Percentiles rank a stretch among this genome's conserved stretches.
Evolutionary conservation across 2,888 invertebrate species (phyloP).

Genomic region (Xylota segnis): DNA sequence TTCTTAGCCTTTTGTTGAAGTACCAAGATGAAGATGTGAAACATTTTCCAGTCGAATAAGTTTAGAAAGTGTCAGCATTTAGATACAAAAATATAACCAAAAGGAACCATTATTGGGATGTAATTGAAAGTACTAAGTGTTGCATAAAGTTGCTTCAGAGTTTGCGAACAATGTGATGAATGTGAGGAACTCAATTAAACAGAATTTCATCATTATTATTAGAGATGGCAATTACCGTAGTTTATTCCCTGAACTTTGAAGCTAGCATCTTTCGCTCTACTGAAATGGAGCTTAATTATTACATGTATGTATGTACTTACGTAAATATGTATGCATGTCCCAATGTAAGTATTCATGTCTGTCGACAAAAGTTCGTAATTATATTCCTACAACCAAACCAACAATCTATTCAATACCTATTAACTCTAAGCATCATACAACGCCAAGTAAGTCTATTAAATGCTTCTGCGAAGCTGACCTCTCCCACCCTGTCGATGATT

Average conservation of each 20-base stretch:
- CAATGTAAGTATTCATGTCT: too few relatives aligned
- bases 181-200: constrained; percentile 43
- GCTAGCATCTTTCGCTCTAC: background rate
- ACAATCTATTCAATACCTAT: background rate
- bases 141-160: constrained; percentile 30
- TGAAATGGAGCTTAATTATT: too few relatives aligned
- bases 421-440: background rate
- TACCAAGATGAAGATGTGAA: constrained; percentile 32
- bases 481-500: constrained; percentile 18
- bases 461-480: background rate
- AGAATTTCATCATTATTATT: background rate
- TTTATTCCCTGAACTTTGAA: background rate
- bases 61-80: constrained; percentile 60
- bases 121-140: constrained; percentile 58
- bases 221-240: background rate
- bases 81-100: constrained; percentile 30
- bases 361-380: background rate
- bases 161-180: constrained; percentile 43
- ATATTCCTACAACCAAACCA: too few relatives aligned
- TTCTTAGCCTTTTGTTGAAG: constrained; percentile 31
- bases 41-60: constrained; percentile 56
- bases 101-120: constrained; percentile 31
- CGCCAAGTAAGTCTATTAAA: background rate
- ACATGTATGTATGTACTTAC: background rate
- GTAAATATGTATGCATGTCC: background rate